Conservation (phyloP, 2,888 invertebrate species). For the Norana najaformis region DNA sequence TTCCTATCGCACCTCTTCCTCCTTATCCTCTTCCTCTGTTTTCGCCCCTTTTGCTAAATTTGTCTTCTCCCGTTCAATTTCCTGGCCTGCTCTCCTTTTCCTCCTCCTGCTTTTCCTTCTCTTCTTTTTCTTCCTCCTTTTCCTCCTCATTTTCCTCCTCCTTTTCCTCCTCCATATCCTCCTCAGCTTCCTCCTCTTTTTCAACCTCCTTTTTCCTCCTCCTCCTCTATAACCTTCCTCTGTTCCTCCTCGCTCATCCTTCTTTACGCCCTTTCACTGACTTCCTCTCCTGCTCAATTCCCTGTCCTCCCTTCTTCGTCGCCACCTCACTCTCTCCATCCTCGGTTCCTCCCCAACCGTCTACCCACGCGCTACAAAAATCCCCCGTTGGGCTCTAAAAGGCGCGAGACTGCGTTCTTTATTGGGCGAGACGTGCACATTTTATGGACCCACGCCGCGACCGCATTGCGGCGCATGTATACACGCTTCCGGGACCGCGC, state of each 20-base stretch:
- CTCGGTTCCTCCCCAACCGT: not conserved
- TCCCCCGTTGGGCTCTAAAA: not conserved
- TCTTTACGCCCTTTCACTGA: no score
- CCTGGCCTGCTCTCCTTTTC: no score
- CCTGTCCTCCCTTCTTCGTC: no score
- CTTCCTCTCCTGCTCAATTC: no score
- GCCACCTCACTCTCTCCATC: not conserved
- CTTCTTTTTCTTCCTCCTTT: no score
- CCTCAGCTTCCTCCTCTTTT: no score
- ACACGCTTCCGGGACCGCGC: not conserved
- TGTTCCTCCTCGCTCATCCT: not conserved
- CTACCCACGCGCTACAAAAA: not conserved
- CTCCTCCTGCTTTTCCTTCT: no score
- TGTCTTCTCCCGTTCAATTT: no score
- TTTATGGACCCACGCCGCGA: not conserved
- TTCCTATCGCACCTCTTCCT: no score
- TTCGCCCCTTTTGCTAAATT: no score
- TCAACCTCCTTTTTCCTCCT: no score
- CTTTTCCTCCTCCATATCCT: not conserved
- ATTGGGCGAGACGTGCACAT: not conserved
- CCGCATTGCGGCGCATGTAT: constrained; percentile 13
- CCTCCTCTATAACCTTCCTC: not conserved
- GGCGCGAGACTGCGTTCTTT: not conserved
- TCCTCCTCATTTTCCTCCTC: not conserved
- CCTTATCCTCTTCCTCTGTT: no score